Evolutionary conservation across 2,888 invertebrate species (phyloP).

Genomic region (Amphimallon solstitiale): DNA sequence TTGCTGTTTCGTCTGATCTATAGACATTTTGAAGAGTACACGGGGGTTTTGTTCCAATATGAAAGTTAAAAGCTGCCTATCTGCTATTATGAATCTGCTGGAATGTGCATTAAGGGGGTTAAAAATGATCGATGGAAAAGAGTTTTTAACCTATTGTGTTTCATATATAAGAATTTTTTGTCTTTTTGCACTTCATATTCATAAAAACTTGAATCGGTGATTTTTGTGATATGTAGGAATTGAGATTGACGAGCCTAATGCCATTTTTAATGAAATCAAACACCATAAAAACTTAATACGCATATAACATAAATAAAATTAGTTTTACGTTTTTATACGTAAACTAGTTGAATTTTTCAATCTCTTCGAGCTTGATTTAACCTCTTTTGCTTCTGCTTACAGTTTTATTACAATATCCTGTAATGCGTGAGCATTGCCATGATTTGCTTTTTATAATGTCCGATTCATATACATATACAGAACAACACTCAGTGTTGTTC

Average conservation of each 20-base stretch:
- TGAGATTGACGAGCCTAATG: not conserved
- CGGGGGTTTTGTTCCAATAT: conserved; percentile 28
- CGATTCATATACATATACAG: too few relatives aligned
- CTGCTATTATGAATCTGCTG: conserved; percentile 49
- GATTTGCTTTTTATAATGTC: too few relatives aligned
- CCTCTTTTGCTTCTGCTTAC: too few relatives aligned
- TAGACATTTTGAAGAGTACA: conserved; percentile 47
- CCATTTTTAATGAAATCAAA: not conserved
- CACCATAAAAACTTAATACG: too few relatives aligned
- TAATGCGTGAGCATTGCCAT: too few relatives aligned
- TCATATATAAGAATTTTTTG: conserved; percentile 20
- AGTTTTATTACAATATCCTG: too few relatives aligned
- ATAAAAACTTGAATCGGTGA: too few relatives aligned
- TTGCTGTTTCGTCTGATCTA: conserved; percentile 23
- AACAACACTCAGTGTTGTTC: too few relatives aligned
- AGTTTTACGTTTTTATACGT: too few relatives aligned
- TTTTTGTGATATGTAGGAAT: not conserved
- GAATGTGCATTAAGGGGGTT: conserved; percentile 54
- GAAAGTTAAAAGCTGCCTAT: conserved; percentile 48
- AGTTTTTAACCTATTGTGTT: conserved; percentile 53
- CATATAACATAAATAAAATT: too few relatives aligned
- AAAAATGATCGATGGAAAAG: conserved; percentile 55
- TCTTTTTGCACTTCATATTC: not conserved
- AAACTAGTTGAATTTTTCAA: too few relatives aligned
- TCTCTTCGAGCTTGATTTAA: too few relatives aligned